Conservation (phyloP, 2,888 invertebrate genomes). For the Sphaerophoria taeniata region DNA sequence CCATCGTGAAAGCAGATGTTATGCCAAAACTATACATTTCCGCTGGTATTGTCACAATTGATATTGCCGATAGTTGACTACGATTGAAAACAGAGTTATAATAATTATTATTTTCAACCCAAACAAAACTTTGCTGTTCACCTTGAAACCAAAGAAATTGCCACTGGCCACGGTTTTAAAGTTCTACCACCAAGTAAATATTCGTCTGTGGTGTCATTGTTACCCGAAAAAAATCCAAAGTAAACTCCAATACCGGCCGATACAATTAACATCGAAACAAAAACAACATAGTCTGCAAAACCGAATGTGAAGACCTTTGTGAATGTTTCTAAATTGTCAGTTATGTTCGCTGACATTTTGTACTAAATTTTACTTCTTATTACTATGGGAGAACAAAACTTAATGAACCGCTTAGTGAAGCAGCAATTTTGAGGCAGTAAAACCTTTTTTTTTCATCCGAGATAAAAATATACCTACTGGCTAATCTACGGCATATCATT, state of each 20-base stretch:
- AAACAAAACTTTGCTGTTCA: not conserved
- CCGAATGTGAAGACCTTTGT: conserved; percentile 53
- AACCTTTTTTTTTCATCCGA: too few species aligned
- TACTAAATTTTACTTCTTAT: not conserved
- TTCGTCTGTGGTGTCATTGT: conserved; percentile 77
- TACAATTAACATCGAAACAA: conserved; percentile 82
- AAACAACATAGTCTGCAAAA: conserved; percentile 83
- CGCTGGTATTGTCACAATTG: conserved; percentile 83
- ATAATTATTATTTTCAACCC: not conserved
- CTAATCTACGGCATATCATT: too few species aligned
- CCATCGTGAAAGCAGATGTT: conserved; percentile 79
- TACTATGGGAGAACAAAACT: not conserved
- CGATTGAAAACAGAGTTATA: not conserved
- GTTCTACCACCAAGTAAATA: conserved; percentile 84
- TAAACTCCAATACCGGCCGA: conserved; percentile 84
- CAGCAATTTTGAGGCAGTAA: too few species aligned
- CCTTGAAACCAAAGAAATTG: conserved; percentile 85
- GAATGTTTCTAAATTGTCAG: not conserved
- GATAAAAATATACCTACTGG: too few species aligned
- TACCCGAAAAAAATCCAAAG: conserved; percentile 83
- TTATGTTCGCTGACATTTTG: not conserved
- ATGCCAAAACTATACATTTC: conserved; percentile 83
- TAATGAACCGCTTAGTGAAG: too few species aligned
- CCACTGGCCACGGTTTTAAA: conserved; percentile 84
- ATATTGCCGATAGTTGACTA: conserved; percentile 83